phyloP scores from a whole-genome alignment of 2,797 vertebrate species.

The Perodicticus potto region DNA sequence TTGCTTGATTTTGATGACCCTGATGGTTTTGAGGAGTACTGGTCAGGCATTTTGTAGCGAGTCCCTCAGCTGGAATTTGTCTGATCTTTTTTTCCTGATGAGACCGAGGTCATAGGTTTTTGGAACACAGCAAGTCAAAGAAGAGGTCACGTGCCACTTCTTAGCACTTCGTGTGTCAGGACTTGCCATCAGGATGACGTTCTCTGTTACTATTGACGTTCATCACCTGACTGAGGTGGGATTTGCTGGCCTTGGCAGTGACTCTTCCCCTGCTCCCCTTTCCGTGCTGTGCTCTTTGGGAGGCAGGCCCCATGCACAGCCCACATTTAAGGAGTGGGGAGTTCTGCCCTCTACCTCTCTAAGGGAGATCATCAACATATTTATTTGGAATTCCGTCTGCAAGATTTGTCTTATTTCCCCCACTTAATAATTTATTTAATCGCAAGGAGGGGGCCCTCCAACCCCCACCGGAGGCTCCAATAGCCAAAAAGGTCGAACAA shows the following conservation, averaged over 20 bases:
- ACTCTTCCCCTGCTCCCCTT: background rate
- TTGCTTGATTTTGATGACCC: background rate
- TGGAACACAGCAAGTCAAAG: background rate
- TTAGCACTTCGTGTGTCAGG: too few species aligned
- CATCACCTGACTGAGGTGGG: background rate
- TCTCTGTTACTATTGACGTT: background rate
- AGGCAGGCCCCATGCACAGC: background rate
- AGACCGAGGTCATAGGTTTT: background rate
- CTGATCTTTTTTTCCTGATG: background rate
- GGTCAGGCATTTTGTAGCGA: background rate
- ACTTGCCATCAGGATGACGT: background rate
- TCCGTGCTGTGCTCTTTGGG: background rate
- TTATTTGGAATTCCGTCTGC: background rate
- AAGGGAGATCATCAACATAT: background rate
- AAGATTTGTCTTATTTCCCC: background rate
- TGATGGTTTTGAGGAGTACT: background rate
- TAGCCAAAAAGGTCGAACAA: too few species aligned
- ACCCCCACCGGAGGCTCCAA: too few species aligned
- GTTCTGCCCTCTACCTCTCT: background rate
- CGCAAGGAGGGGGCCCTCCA: too few species aligned
- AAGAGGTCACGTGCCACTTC: background rate
- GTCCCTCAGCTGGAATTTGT: background rate
- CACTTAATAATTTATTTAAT: background rate
- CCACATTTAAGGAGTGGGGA: background rate
- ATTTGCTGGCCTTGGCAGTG: background rate